Evolutionary conservation across 2,113 vertebrate species (phyloP).

Genomic region (Eurystomus gularis): DNA sequence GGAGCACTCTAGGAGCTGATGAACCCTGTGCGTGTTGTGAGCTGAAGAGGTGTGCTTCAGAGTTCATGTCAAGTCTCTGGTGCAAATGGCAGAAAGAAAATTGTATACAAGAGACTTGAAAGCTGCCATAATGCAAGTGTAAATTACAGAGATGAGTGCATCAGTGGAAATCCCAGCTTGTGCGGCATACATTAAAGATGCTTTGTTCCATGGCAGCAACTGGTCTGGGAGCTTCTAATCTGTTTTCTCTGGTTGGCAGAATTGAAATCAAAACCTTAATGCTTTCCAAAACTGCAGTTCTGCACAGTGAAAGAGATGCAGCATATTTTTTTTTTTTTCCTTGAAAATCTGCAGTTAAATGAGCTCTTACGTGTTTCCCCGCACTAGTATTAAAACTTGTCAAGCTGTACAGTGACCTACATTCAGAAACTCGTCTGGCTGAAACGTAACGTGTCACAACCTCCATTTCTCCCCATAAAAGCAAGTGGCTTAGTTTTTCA

Average conservation of each 20-base stretch:
- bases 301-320: neutral
- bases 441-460: neutral
- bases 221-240: neutral
- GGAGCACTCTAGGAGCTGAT: rapidly evolving
- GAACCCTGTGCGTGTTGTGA: neutral
- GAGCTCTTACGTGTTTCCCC: neutral
- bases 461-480: neutral
- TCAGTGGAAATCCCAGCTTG: neutral
- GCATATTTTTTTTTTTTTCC: neutral
- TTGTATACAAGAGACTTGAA: neutral
- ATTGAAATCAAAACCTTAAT: neutral
- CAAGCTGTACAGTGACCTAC: neutral
- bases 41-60: rapidly evolving
- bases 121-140: neutral
- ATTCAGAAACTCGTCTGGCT: neutral
- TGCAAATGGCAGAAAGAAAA: neutral
- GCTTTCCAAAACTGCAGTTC: neutral
- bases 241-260: neutral
- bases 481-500: neutral
- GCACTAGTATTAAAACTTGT: neutral
- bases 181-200: neutral
- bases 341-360: neutral
- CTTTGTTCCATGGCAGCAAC: neutral
- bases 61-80: neutral
- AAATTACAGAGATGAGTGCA: neutral